These are phyloP conservation scores for Aegotheles bennettii DNA, from an alignment of 2,113 vertebrate species.

Conservation along the genomic window DNA sequence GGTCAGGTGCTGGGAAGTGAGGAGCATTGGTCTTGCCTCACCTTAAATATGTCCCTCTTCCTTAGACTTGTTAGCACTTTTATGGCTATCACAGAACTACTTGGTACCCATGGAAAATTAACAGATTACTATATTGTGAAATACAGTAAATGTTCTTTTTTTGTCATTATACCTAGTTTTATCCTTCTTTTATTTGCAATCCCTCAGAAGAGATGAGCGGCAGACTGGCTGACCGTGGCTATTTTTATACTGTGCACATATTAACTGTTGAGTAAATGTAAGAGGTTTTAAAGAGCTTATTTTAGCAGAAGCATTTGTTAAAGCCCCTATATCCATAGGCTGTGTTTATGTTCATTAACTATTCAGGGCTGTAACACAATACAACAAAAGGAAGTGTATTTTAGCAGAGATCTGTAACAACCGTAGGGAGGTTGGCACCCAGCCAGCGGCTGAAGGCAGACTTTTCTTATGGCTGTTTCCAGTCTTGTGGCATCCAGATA, in stretches of 20 bases:
- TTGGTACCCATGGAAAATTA: background rate
- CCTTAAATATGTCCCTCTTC: background rate
- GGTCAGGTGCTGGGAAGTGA: background rate
- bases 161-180: background rate
- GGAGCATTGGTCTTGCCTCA: background rate
- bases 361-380: conserved; percentile 44
- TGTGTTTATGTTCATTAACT: conserved; percentile 25
- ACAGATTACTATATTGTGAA: background rate
- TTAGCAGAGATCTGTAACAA: conserved; percentile 11
- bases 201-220: background rate
- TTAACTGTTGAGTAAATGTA: conserved; percentile 12
- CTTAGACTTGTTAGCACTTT: background rate
- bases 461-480: conserved; percentile 3
- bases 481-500: background rate
- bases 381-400: conserved; percentile 49
- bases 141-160: background rate
- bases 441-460: background rate
- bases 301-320: conserved; percentile 59
- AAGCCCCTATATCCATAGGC: conserved; percentile 43
- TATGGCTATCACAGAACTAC: background rate
- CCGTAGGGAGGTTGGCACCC: background rate
- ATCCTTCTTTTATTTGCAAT: background rate
- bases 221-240: background rate
- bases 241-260: background rate
- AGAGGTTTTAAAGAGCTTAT: conserved; percentile 54